A percentile compares a stretch with the other conserved stretches of the same genome.
phyloP scores from a whole-genome alignment of 2,113 vertebrate genomes.

The Cheilinus undulatus region DNA sequence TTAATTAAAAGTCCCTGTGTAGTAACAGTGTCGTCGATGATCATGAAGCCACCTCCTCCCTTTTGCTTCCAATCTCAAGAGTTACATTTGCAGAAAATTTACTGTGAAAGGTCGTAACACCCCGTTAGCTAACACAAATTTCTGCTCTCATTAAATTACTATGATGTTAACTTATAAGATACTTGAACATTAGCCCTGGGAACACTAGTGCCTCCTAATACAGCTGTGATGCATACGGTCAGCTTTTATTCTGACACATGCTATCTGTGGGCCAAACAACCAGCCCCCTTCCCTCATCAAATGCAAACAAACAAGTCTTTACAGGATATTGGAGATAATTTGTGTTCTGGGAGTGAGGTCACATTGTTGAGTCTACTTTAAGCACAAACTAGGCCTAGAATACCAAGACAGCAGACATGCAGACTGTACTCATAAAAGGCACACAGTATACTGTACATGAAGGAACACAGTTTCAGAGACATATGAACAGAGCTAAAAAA shows the following conservation, averaged over 20 bases:
- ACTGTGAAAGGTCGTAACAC: constrained; percentile 25
- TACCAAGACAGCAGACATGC: constrained; percentile 76
- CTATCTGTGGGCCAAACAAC: constrained; percentile 15
- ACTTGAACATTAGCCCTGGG: constrained; percentile 18
- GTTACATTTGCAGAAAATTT: constrained; percentile 46
- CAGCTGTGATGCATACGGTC: constrained; percentile 1
- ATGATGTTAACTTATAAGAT: constrained; percentile 10
- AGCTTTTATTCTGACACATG: constrained; percentile 34
- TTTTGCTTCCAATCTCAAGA: constrained; percentile 4
- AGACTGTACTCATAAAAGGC: constrained; percentile 77
- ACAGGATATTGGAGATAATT: constrained; percentile 39
- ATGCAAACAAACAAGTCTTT: constrained; percentile 35
- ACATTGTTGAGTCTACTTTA: constrained; percentile 65
- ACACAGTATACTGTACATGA: constrained; percentile 78
- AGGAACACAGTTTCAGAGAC: constrained; percentile 71
- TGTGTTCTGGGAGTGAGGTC: constrained; percentile 60
- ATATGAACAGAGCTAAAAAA: constrained; percentile 60
- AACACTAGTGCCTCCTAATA: constrained; percentile 13
- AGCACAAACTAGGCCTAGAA: constrained; percentile 73
- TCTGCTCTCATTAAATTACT: constrained; percentile 19
- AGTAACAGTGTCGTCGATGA: constrained; percentile 36
- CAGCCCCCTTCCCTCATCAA: constrained; percentile 5
- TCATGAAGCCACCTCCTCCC: constrained; percentile 9
- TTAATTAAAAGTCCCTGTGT: constrained; percentile 41
- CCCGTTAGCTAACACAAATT: constrained; percentile 11